A percentile compares a stretch with the other conserved stretches of the same genome.
Conservation (phyloP, 2,888 invertebrate genomes). For the Heliconius sara region DNA sequence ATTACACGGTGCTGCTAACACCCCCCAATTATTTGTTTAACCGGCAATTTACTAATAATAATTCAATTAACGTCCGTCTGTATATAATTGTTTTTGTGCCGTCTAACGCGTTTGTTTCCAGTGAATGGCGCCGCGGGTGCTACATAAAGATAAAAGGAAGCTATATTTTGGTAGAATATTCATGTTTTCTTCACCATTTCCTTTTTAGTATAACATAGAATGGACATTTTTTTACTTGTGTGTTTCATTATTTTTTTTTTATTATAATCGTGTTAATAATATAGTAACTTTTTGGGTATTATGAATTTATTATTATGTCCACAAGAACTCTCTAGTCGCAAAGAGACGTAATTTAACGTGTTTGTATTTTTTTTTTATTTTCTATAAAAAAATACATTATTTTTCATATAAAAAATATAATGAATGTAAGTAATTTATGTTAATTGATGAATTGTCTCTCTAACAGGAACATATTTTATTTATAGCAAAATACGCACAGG, state of each 20-base stretch:
- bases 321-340: neutral
- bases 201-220: neutral
- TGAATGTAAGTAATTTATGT: neutral
- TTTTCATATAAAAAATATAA: too few species aligned
- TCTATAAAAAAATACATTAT: too few species aligned
- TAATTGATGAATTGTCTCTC: neutral
- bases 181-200: neutral
- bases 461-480: neutral
- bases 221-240: neutral
- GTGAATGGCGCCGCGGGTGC: constrained; percentile 7
- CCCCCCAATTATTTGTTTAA: constrained; percentile 60
- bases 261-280: neutral
- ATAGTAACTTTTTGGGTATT: neutral
- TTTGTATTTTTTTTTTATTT: too few species aligned
- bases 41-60: constrained; percentile 57
- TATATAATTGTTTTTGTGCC: constrained; percentile 54
- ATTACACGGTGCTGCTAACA: constrained; percentile 57
- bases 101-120: constrained; percentile 10
- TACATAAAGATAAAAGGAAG: neutral
- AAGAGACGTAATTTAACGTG: neutral
- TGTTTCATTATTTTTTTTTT: neutral
- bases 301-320: neutral
- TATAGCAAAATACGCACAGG: constrained; percentile 1
- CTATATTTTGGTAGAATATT: constrained; percentile 9
- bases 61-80: constrained; percentile 58